These are phyloP conservation scores for Lutraria rhynchaena DNA, from an alignment of 1,140 invertebrate genomes.

Conservation along the genomic window DNA sequence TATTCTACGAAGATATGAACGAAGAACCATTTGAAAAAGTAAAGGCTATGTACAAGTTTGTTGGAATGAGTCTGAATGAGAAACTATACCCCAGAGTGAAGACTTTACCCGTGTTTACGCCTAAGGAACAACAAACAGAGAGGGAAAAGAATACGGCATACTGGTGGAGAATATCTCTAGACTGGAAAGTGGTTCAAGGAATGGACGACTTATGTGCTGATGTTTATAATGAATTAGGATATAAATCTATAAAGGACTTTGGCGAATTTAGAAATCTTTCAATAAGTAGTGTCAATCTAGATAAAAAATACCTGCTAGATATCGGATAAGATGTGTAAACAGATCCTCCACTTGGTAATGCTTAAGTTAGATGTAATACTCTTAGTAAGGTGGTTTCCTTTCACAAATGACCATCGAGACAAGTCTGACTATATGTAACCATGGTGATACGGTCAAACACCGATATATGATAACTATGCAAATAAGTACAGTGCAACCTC, in stretches of 20 bases:
- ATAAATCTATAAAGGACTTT: not conserved
- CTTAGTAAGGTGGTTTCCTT: no score
- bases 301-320: not conserved
- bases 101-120: not conserved
- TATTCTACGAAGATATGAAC: conserved; percentile 30
- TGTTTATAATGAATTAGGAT: conserved; percentile 10
- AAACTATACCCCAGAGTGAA: not conserved
- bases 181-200: not conserved
- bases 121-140: no score
- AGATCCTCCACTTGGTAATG: no score
- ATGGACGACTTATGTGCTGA: not conserved
- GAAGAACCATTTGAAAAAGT: not conserved
- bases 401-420: no score
- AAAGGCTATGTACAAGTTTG: not conserved
- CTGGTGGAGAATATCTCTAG: conserved; percentile 20
- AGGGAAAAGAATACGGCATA: conserved; percentile 21
- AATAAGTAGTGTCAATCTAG: not conserved
- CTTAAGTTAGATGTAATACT: no score
- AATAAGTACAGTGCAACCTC: no score
- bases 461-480: no score
- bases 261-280: not conserved
- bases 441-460: no score
- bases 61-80: conserved; percentile 25
- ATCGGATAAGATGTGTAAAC: no score
- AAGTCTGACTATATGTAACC: no score